These are phyloP conservation scores for Phrynosoma platyrhinos DNA, from an alignment of 2,113 vertebrate genomes.

Conservation along the genomic window DNA sequence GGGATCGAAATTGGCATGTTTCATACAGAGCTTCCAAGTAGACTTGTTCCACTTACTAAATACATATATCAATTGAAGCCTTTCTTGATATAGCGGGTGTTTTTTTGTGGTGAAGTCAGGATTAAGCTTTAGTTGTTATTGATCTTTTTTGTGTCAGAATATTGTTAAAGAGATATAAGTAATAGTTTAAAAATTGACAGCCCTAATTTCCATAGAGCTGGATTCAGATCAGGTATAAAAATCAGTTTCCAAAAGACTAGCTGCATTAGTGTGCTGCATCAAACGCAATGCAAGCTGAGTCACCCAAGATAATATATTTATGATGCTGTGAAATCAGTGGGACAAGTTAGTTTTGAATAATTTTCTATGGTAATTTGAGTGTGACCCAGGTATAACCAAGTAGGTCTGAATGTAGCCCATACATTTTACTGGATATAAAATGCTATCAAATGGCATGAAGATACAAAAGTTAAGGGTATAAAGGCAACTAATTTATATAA, in stretches of 20 bases:
- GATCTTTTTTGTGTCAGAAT: background rate
- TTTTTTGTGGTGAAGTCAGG: too few species aligned
- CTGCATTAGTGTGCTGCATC: background rate
- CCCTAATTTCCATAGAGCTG: background rate
- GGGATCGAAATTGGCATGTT: background rate
- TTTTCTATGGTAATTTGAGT: background rate
- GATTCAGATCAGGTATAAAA: background rate
- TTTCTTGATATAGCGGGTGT: background rate
- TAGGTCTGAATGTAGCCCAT: background rate
- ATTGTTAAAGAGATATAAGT: background rate
- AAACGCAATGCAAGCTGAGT: too few species aligned
- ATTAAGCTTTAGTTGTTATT: background rate
- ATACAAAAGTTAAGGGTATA: background rate
- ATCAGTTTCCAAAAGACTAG: background rate
- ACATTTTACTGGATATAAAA: background rate
- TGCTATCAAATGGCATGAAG: background rate
- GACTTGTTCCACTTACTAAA: background rate
- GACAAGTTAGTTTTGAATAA: background rate
- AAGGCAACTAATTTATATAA: background rate
- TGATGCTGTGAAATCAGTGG: background rate
- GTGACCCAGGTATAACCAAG: background rate
- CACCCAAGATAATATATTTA: too few species aligned
- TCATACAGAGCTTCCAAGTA: background rate
- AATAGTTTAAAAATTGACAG: background rate
- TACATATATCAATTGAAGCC: background rate